Percentiles rank a stretch among this genome's conserved stretches.
Conservation (phyloP, 2,888 invertebrate species). For the Apantesis nais region DNA sequence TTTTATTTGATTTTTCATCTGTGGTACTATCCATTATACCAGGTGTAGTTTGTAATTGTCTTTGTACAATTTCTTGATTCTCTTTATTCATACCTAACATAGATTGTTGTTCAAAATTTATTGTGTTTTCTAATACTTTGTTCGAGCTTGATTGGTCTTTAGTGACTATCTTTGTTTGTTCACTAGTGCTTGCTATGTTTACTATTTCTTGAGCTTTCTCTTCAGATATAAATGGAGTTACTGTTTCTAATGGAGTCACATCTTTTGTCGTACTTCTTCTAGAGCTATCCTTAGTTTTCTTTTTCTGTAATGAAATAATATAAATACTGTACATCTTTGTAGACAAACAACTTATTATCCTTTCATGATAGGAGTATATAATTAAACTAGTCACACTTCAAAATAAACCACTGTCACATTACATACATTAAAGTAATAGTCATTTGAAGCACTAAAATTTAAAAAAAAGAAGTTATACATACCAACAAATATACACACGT, state of each 20-base stretch:
- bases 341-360: background rate
- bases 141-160: slow-evolving; percentile 1
- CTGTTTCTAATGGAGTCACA: slow-evolving; percentile 15
- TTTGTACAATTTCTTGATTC: slow-evolving; percentile 15
- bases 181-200: background rate
- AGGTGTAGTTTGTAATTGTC: slow-evolving; percentile 8
- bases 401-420: too few relatives aligned
- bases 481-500: too few relatives aligned
- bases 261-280: slow-evolving; percentile 26
- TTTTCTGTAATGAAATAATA: slow-evolving; percentile 62
- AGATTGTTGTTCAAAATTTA: slow-evolving; percentile 23
- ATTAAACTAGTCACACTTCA: too few relatives aligned
- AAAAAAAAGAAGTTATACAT: too few relatives aligned
- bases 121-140: background rate
- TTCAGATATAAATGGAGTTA: slow-evolving; percentile 24
- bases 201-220: slow-evolving; percentile 6
- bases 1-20: slow-evolving; percentile 1
- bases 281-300: slow-evolving; percentile 63
- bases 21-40: background rate
- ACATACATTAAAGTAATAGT: too few relatives aligned
- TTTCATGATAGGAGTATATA: background rate
- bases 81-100: slow-evolving; percentile 10
- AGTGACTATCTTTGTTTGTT: background rate
- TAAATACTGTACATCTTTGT: background rate
- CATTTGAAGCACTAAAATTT: too few relatives aligned